Evolutionary conservation across 1,140 invertebrate species (phyloP).

Genomic region (Tribolium castaneum): DNA sequence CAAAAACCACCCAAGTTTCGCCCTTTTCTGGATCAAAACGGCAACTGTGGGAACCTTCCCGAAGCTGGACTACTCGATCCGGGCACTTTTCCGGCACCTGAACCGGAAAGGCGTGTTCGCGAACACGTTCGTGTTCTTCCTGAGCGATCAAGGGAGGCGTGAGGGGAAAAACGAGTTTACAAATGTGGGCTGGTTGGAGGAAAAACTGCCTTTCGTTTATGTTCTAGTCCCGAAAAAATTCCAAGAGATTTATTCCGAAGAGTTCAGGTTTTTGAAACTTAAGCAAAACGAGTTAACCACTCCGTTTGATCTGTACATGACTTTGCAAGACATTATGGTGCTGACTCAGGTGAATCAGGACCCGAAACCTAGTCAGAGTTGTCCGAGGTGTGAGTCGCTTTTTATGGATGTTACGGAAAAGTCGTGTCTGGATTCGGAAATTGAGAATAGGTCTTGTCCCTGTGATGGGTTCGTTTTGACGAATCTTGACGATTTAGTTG

Average conservation of each 20-base stretch:
- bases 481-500: no score
- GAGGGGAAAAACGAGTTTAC: constrained; percentile 76
- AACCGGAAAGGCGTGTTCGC: constrained; percentile 64
- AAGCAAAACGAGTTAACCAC: constrained; percentile 77
- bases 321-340: constrained; percentile 65
- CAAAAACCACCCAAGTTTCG: constrained; percentile 70
- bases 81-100: constrained; percentile 65
- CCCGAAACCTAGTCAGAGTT: constrained; percentile 65
- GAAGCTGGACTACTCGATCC: constrained; percentile 68
- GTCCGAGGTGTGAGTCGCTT: constrained; percentile 75
- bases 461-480: no score
- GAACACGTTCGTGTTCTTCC: constrained; percentile 74
- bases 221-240: constrained; percentile 79
- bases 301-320: constrained; percentile 81
- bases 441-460: no score
- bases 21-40: constrained; percentile 73
- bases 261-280: constrained; percentile 70
- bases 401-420: constrained; percentile 72
- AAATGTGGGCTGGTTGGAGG: constrained; percentile 83
- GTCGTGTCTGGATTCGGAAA: constrained; percentile 68
- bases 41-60: constrained; percentile 64
- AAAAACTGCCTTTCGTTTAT: constrained; percentile 84
- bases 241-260: constrained; percentile 66
- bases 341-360: constrained; percentile 63
- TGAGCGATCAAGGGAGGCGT: constrained; percentile 91